Conservation (phyloP, 1,140 invertebrate genomes). For the Phortica variegata region DNA sequence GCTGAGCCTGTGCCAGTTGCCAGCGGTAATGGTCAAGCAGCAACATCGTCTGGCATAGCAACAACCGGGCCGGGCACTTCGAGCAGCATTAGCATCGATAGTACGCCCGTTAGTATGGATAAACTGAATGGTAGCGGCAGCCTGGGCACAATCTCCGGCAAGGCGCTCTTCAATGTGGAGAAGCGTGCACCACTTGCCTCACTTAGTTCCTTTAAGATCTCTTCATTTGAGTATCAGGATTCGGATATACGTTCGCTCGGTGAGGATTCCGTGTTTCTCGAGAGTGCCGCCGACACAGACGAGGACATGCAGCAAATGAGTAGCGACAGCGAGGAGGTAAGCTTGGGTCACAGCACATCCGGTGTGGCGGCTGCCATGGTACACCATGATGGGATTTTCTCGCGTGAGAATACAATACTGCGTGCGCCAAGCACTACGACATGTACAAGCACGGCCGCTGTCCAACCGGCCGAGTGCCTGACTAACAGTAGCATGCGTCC, state of each 20-base stretch:
- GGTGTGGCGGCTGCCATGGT: constrained; percentile 9
- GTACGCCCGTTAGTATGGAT: constrained; percentile 43
- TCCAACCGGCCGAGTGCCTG: not conserved
- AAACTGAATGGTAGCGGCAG: constrained; percentile 48
- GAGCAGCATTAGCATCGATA: constrained; percentile 49
- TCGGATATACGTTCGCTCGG: constrained; percentile 66
- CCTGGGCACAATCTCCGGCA: constrained; percentile 29
- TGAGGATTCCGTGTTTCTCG: constrained; percentile 72
- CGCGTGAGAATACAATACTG: not conserved
- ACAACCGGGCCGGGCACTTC: constrained; percentile 21
- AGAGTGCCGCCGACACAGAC: constrained; percentile 66
- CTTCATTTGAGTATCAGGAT: constrained; percentile 68
- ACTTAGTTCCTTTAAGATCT: constrained; percentile 72
- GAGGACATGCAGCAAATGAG: constrained; percentile 79
- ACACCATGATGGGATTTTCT: not conserved
- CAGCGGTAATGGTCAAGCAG: constrained; percentile 19
- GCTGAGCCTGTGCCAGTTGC: constrained; percentile 4
- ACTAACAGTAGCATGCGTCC: not conserved
- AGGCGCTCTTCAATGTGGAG: constrained; percentile 30
- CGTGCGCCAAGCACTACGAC: constrained; percentile 5
- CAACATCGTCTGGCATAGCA: constrained; percentile 35
- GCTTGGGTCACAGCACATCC: constrained; percentile 5
- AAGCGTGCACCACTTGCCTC: constrained; percentile 73
- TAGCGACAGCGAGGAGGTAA: constrained; percentile 70
- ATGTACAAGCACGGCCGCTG: constrained; percentile 13